phyloP scores from a whole-genome alignment of 2,113 vertebrate genomes.

The Triplophysa siluroides region DNA sequence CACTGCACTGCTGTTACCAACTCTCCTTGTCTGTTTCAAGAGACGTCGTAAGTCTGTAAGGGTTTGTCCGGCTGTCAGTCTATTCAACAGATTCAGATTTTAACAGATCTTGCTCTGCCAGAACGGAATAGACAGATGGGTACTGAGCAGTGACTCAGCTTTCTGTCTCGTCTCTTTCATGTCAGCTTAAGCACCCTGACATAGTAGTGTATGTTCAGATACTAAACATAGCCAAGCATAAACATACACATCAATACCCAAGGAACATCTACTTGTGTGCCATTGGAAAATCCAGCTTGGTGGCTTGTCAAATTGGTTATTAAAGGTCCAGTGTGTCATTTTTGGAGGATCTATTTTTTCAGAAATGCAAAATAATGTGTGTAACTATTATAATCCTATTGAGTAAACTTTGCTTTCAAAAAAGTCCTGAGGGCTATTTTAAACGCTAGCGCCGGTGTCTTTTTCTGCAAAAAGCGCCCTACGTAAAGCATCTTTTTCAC shows the following conservation, averaged over 20 bases:
- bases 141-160: slow-evolving; percentile 45
- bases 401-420: too few relatives aligned
- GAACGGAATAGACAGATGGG: not conserved
- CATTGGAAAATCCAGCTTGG: too few relatives aligned
- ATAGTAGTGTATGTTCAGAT: not conserved
- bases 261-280: too few relatives aligned
- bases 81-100: not conserved
- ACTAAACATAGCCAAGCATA: not conserved
- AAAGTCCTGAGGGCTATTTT: too few relatives aligned
- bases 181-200: not conserved
- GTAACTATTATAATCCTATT: too few relatives aligned
- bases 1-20: not conserved
- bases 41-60: slow-evolving; percentile 4
- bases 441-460: too few relatives aligned
- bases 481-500: too few relatives aligned
- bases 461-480: too few relatives aligned
- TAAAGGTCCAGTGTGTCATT: too few relatives aligned
- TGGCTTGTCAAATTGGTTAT: not conserved
- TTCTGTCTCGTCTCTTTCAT: not conserved
- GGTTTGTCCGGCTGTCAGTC: slow-evolving; percentile 7
- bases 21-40: not conserved
- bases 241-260: too few relatives aligned
- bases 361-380: too few relatives aligned
- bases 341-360: too few relatives aligned
- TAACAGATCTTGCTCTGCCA: slow-evolving; percentile 6